Conservation (phyloP, 2,113 vertebrate genomes). For the Isurus oxyrinchus region DNA sequence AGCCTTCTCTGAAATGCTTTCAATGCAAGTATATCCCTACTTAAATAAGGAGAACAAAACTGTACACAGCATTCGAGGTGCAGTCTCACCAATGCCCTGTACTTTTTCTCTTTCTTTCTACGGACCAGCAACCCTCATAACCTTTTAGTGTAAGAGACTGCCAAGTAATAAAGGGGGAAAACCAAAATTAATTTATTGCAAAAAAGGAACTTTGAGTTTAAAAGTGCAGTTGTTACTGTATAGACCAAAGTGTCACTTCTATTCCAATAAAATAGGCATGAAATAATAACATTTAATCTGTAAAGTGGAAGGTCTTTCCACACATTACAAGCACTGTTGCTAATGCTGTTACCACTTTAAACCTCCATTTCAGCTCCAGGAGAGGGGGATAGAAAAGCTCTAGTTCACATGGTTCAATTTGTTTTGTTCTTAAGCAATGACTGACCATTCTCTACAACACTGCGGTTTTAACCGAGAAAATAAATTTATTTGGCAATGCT, state of each 20-base stretch:
- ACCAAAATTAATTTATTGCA: not conserved
- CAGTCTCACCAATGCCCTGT: no score
- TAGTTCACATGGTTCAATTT: not conserved
- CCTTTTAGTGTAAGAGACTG: not conserved
- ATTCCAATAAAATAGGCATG: not conserved
- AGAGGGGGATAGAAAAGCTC: not conserved
- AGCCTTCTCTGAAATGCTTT: no score
- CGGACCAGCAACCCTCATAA: not conserved
- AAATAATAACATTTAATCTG: not conserved
- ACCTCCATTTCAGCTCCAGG: not conserved
- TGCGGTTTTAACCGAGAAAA: not conserved
- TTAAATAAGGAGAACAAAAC: no score
- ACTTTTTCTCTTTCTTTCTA: not conserved
- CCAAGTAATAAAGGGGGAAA: not conserved
- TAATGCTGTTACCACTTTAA: conserved; percentile 10
- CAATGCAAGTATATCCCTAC: no score
- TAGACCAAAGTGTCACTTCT: not conserved
- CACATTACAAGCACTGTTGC: not conserved
- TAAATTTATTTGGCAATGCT: not conserved
- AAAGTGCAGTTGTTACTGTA: not conserved
- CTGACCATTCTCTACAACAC: not conserved
- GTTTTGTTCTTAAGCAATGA: not conserved
- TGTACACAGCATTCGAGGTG: no score
- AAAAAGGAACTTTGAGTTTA: not conserved
- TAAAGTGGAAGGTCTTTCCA: not conserved